phyloP scores from a whole-genome alignment of 2,113 vertebrate genomes.

The Illadopsis cleaveri region DNA sequence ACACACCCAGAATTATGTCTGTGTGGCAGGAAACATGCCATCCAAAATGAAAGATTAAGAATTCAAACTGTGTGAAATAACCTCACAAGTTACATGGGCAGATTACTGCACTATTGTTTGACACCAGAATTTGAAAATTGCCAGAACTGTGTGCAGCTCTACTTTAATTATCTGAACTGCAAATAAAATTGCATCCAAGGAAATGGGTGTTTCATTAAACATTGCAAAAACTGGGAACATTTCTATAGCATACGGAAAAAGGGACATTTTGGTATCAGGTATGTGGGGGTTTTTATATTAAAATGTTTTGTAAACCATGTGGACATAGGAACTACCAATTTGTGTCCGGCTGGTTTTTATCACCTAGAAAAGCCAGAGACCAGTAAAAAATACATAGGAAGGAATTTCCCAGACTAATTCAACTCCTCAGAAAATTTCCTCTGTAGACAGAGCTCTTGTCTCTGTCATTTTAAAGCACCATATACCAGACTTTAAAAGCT shows the following conservation, averaged over 20 bases:
- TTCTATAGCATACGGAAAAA: neutral
- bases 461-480: neutral
- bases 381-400: neutral
- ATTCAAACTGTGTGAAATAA: neutral
- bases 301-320: neutral
- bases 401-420: neutral
- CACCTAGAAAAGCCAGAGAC: neutral
- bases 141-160: neutral
- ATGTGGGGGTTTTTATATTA: rapidly evolving
- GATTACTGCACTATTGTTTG: neutral
- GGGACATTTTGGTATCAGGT: neutral
- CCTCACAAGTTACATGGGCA: neutral
- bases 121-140: neutral
- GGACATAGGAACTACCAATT: neutral
- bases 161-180: neutral
- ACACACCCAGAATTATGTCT: neutral
- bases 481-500: neutral
- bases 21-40: neutral
- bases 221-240: neutral
- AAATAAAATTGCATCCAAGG: neutral
- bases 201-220: neutral
- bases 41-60: neutral
- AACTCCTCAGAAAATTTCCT: neutral
- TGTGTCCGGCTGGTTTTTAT: neutral
- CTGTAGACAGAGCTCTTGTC: neutral